These are phyloP conservation scores for Cherax destructor DNA, from an alignment of 1,140 invertebrate species.

Conservation along the genomic window DNA sequence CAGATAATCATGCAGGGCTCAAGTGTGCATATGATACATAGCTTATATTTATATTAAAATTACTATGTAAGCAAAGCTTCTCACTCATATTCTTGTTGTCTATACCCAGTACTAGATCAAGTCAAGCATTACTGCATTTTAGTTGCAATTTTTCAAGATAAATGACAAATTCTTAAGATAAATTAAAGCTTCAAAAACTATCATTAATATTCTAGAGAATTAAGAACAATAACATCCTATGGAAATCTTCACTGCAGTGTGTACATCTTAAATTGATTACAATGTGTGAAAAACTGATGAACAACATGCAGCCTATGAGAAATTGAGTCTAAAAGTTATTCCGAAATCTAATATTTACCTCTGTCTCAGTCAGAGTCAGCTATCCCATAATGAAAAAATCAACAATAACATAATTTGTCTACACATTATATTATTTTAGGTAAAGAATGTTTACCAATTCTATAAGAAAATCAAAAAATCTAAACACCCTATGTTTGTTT, in stretches of 20 bases:
- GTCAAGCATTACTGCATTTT: not conserved
- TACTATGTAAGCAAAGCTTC: not conserved
- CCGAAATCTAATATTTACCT: conserved; percentile 1
- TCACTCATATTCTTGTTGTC: not conserved
- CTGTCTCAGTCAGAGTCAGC: not conserved
- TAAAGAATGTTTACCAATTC: too few relatives aligned
- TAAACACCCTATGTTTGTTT: too few relatives aligned
- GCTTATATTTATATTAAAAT: not conserved
- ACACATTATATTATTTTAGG: not conserved
- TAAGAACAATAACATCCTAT: not conserved
- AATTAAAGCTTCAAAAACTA: not conserved
- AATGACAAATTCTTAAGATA: not conserved
- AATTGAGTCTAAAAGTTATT: not conserved
- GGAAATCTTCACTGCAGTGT: not conserved
- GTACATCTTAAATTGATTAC: not conserved
- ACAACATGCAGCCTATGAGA: not conserved
- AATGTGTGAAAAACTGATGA: not conserved
- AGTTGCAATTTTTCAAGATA: not conserved
- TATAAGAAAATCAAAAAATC: too few relatives aligned
- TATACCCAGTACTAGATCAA: not conserved
- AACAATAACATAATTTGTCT: not conserved
- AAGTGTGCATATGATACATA: not conserved
- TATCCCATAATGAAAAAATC: not conserved
- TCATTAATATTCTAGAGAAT: not conserved
- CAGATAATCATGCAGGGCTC: conserved; percentile 17